Conservation (phyloP, 2,113 vertebrate genomes). For the Myiopsitta monachus region DNA sequence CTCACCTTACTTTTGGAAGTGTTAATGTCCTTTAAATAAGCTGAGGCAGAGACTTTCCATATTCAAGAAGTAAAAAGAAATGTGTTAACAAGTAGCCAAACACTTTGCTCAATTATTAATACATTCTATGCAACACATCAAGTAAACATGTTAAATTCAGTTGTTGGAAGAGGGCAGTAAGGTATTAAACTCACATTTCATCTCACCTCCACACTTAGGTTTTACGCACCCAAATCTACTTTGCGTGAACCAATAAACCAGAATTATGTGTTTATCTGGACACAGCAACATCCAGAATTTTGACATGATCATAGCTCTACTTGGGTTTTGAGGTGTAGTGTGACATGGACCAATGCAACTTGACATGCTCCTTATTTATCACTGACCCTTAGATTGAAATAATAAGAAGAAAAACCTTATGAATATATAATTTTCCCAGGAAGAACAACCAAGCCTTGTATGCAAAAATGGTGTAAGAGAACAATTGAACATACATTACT, state of each 20-base stretch:
- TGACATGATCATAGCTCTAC: neutral
- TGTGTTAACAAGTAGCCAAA: neutral
- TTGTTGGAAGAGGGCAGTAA: neutral
- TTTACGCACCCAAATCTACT: neutral
- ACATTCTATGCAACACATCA: neutral
- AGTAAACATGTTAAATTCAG: neutral
- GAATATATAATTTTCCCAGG: neutral
- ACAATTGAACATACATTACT: neutral
- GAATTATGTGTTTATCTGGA: neutral
- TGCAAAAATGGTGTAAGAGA: neutral
- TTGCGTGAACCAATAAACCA: neutral
- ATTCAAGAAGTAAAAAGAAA: neutral
- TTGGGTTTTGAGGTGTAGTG: neutral
- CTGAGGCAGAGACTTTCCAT: neutral
- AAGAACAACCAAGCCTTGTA: neutral
- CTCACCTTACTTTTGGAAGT: neutral
- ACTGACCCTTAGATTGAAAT: neutral
- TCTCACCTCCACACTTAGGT: neutral
- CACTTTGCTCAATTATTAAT: neutral
- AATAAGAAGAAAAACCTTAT: neutral
- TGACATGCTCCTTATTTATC: neutral
- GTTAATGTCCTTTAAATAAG: neutral
- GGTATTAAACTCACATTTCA: neutral
- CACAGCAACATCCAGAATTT: neutral
- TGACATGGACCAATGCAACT: neutral